phyloP scores from a whole-genome alignment of 2,113 vertebrate species.

The Falco punctatus region DNA sequence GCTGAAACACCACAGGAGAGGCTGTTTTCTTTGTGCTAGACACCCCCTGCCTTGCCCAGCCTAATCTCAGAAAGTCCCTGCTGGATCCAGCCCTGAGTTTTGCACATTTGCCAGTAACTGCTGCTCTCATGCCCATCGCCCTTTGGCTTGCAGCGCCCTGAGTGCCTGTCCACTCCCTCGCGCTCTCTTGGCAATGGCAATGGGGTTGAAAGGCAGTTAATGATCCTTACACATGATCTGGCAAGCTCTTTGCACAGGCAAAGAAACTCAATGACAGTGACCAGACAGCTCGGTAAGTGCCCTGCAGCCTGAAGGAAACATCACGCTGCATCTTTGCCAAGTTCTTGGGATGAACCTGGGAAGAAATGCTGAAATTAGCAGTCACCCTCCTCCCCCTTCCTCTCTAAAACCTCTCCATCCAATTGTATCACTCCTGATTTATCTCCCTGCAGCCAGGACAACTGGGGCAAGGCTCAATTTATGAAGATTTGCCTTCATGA shows the following conservation, averaged over 20 bases:
- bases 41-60: slow-evolving; percentile 30
- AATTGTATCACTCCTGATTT: neutral
- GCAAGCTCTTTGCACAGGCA: neutral
- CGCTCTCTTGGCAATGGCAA: neutral
- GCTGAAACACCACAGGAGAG: neutral
- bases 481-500: neutral
- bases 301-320: neutral
- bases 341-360: neutral
- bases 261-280: neutral
- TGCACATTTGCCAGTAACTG: neutral
- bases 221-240: neutral
- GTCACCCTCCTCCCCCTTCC: neutral
- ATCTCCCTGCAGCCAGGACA: neutral
- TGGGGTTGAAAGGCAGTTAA: neutral
- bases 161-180: neutral
- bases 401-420: neutral
- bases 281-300: rapidly evolving
- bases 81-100: neutral
- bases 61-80: neutral
- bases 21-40: neutral
- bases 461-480: neutral
- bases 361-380: neutral
- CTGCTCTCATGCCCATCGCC: neutral
- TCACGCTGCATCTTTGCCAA: too few species aligned
- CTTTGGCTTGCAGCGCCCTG: neutral